Percentiles rank a stretch among this genome's conserved stretches.
phyloP scores from a whole-genome alignment of 2,797 vertebrate genomes.

The Cirrhinus molitorella region DNA sequence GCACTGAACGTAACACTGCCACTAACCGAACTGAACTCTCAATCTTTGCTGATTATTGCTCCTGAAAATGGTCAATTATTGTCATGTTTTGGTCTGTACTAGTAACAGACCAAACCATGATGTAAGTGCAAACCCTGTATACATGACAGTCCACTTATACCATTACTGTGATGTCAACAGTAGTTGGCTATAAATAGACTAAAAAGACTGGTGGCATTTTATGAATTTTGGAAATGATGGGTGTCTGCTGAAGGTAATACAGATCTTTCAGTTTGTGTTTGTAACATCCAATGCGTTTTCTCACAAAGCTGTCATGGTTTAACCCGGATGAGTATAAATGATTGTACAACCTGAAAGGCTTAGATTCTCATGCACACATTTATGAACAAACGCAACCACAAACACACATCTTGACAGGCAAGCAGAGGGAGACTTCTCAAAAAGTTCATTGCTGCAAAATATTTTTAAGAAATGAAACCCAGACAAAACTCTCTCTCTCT shows the following conservation, averaged over 20 bases:
- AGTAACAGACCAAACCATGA: too few relatives aligned
- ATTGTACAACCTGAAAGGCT: constrained; percentile 28
- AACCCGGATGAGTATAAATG: constrained; percentile 39
- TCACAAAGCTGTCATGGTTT: constrained; percentile 43
- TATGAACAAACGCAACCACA: background rate
- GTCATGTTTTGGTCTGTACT: too few relatives aligned
- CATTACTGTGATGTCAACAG: constrained; percentile 63
- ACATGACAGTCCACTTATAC: too few relatives aligned
- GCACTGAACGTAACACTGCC: too few relatives aligned
- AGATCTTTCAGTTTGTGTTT: constrained; percentile 14
- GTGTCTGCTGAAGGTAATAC: constrained; percentile 2
- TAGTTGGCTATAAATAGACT: constrained; percentile 64
- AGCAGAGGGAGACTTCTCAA: constrained; percentile 13
- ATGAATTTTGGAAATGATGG: constrained; percentile 56
- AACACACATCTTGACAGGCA: constrained; percentile 17
- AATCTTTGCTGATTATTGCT: too few relatives aligned
- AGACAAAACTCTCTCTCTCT: background rate
- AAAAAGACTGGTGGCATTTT: constrained; percentile 55
- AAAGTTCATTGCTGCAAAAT: constrained; percentile 29
- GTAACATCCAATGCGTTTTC: constrained; percentile 30
- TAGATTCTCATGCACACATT: background rate
- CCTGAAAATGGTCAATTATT: too few relatives aligned
- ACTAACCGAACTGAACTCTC: too few relatives aligned
- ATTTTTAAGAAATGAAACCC: constrained; percentile 19
- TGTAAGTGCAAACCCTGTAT: too few relatives aligned